phyloP scores from a whole-genome alignment of 2,888 invertebrate species.

The Acleris cristana region DNA sequence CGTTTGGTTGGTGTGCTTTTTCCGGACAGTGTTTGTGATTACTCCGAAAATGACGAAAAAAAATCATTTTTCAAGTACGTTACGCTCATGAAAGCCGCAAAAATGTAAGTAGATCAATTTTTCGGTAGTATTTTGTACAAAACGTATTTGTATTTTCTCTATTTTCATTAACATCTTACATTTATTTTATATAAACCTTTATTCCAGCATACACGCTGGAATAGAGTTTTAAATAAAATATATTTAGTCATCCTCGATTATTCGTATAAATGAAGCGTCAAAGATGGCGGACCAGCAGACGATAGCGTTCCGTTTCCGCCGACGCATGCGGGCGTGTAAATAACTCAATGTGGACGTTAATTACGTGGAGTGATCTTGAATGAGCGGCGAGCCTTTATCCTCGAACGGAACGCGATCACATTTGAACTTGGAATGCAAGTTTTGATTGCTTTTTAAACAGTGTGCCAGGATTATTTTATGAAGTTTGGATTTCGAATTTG shows the following conservation, averaged over 20 bases:
- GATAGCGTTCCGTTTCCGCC: slow-evolving; percentile 61
- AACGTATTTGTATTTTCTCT: too few species aligned
- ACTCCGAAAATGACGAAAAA: not conserved
- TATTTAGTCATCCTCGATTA: slow-evolving; percentile 33
- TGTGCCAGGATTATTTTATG: slow-evolving; percentile 4
- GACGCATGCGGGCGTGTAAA: slow-evolving; percentile 79
- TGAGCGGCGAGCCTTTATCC: slow-evolving; percentile 51
- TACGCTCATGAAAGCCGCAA: not conserved
- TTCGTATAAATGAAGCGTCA: slow-evolving; percentile 56
- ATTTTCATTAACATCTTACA: too few species aligned
- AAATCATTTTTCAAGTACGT: too few species aligned
- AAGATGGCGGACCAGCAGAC: slow-evolving; percentile 35
- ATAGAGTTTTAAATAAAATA: too few species aligned
- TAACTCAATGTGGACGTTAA: slow-evolving; percentile 77
- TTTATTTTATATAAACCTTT: too few species aligned
- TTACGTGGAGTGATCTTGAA: slow-evolving; percentile 77
- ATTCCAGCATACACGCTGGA: too few species aligned
- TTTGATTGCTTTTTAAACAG: slow-evolving; percentile 24
- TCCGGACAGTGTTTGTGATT: slow-evolving; percentile 9
- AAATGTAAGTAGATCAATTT: too few species aligned
- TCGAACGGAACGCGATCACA: slow-evolving; percentile 65
- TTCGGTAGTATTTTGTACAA: not conserved
- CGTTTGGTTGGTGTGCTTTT: slow-evolving; percentile 20
- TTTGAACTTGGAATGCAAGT: slow-evolving; percentile 58
- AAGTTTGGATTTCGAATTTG: slow-evolving; percentile 5